Base-by-base conservation (phyloP, 2,888 invertebrate species). In the Dioctria rufipes region DNA sequence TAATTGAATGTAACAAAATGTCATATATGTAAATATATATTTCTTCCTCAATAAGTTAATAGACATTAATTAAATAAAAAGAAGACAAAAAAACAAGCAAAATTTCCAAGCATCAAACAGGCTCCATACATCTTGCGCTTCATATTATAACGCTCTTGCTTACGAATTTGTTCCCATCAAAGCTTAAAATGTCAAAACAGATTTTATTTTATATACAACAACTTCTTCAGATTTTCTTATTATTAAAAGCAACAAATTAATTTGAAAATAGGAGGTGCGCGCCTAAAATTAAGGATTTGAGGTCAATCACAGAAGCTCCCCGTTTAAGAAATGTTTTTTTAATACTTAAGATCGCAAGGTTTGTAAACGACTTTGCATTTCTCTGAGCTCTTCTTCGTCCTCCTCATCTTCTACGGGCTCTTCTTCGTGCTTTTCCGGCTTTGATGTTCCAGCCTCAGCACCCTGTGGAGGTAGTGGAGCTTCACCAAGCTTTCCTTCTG, bases 401-500 rank as follows among this genome's bases (percentile, higher is more conserved):
- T 92, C 92, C 81, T 93, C 93, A 46, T 91, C 92, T n/a, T 80
- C 81, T 2, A 90, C 91, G 1, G 91, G 91, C 0, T 90, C 67
- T 25, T 84, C 86, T 11, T 85, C 91, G 1, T 89, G 89, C 2
- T 90, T 90, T 13, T 92, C 92, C 2, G 92, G 92, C 60, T 86
- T 85, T 0, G 91, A 91, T 0, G 91, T 91, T 0, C 91, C 91
- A 1, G 90, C 90, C 4, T 91, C 90, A 60, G 91, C 91, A 58
- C 93, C 93, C 13, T 93, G 93, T 4, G 94, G 94, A 40, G 93
- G 92, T n/a, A 93, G 91, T 0, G 98, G 98, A 1, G 98, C 98
- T 86, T 95, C 95, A 46, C 98, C 98, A 80, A 98, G 90, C 88
- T 96, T 95, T 81, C 98, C 97, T 85, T 95, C 95, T 0, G 97